Conservation (phyloP, 2,797 vertebrate genomes). For the Girardinus metallicus region DNA sequence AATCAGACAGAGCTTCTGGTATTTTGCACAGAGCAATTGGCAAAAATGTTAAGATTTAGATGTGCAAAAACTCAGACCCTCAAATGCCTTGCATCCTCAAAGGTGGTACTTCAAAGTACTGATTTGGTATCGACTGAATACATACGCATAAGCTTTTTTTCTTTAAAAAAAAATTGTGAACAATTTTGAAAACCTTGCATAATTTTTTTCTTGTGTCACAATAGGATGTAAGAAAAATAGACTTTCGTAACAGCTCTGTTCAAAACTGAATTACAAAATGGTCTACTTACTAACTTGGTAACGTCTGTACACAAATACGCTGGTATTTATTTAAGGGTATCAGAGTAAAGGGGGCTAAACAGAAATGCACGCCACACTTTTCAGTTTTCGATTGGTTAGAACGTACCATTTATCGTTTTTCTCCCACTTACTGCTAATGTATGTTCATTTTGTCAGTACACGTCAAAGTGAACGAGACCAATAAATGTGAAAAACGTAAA, state of each 20-base stretch:
- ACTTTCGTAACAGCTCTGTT: neutral
- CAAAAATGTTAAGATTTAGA: neutral
- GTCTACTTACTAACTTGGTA: neutral
- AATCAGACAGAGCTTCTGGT: neutral
- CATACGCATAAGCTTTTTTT: neutral
- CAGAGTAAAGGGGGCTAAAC: neutral
- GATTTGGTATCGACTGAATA: neutral
- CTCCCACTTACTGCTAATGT: neutral
- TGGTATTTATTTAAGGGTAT: neutral
- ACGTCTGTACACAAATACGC: neutral
- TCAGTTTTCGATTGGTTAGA: neutral
- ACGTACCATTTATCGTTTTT: neutral
- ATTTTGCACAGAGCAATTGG: neutral
- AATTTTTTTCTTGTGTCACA: neutral
- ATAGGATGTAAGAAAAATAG: neutral
- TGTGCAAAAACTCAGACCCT: neutral
- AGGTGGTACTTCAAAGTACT: neutral
- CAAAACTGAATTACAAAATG: neutral
- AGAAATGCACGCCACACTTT: neutral
- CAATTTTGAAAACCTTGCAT: neutral
- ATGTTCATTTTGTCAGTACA: neutral
- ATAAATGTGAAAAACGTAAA: neutral
- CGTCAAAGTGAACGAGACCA: neutral
- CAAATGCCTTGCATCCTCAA: neutral
- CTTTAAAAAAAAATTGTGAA: neutral